Evolutionary conservation across 2,113 vertebrate species (phyloP), one percentile per base, ranked within the genome.

Genomic region (Corythornis madagascariensis): DNA sequence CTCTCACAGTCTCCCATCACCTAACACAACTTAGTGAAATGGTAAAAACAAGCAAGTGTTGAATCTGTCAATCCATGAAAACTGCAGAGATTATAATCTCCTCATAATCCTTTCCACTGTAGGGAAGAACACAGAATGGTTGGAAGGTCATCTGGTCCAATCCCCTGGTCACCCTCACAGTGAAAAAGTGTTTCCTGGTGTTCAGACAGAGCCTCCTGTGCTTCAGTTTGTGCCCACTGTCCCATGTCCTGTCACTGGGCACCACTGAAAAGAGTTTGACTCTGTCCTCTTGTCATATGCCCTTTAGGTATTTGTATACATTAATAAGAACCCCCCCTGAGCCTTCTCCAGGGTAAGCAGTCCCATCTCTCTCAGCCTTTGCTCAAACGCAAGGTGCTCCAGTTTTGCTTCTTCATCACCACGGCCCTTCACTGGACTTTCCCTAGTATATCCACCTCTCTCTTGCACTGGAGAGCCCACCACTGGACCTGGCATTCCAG

Each of bases 251-350:
- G n/a, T 64, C 53, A 64, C 73, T 64, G 43, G 29, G 29, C 53
- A 69, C 33, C 70, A 33, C 25, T 22, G 52, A 38, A 48, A 53
- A 38, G 15, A 67, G n/a, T 18, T 45, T 16, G 28, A 10, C 12
- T 88, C 35, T 1, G 1, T 31, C 26, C 10, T 31, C 31, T 53
- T 53, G n/a, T 12, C 7, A 52, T 13, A 15, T 4, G 1, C 9
- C 31, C 26, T 29, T n/a, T 21, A 50, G 31, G 4, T 33, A 50
- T 38, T 45, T 52, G 20, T 28, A 48, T 3, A 42, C 11, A 33
- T 11, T 25, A 24, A 33, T 9, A 35, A 79, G 13, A 50, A 25
- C 9, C 17, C 13, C 4, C 13, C 10, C 16, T 1, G 3, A 75
- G 24, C 35, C 56, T 69, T 48, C 33, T 50, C 29, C 42, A 83